A percentile compares a stretch with the other conserved stretches of the same genome.
Evolutionary conservation across 64 coral and sea anemone genomes (phyloP).

Genomic region (Actinia tenebrosa): DNA sequence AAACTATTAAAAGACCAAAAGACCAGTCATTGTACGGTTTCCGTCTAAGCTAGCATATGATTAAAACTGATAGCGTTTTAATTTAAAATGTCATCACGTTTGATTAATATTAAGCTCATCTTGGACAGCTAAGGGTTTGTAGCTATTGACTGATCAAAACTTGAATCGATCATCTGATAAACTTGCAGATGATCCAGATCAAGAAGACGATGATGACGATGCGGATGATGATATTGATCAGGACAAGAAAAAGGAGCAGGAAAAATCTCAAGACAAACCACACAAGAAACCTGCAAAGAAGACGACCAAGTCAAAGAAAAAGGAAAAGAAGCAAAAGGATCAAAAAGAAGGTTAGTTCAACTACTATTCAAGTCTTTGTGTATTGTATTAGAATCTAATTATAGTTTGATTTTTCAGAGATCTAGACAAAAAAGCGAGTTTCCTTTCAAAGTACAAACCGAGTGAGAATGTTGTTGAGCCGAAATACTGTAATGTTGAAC

Average conservation of each 20-base stretch:
- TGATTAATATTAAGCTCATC: too few relatives aligned
- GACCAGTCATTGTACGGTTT: too few relatives aligned
- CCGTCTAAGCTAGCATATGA: too few relatives aligned
- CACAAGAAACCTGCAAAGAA: conserved; percentile 3
- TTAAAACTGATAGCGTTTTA: too few relatives aligned
- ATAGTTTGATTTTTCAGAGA: too few relatives aligned
- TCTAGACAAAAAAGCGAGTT: too few relatives aligned
- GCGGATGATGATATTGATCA: conserved; percentile 13
- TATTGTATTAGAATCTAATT: too few relatives aligned
- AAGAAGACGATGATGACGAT: conserved; percentile 21
- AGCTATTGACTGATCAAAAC: not conserved
- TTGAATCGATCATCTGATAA: not conserved
- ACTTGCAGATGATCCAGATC: conserved; percentile 13
- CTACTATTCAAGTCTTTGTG: not conserved
- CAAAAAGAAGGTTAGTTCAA: not conserved
- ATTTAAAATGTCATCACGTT: too few relatives aligned
- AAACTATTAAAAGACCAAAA: too few relatives aligned
- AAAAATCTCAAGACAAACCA: not conserved
- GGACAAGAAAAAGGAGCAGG: conserved; percentile 28
- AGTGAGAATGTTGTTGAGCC: too few relatives aligned
- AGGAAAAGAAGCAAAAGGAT: not conserved
- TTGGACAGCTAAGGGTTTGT: not conserved
- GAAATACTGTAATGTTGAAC: too few relatives aligned
- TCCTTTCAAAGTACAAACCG: too few relatives aligned
- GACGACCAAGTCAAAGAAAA: conserved; percentile 6